Base-by-base conservation (phyloP, 2,113 vertebrate genomes). In the Pyxicephalus adspersus region DNA sequence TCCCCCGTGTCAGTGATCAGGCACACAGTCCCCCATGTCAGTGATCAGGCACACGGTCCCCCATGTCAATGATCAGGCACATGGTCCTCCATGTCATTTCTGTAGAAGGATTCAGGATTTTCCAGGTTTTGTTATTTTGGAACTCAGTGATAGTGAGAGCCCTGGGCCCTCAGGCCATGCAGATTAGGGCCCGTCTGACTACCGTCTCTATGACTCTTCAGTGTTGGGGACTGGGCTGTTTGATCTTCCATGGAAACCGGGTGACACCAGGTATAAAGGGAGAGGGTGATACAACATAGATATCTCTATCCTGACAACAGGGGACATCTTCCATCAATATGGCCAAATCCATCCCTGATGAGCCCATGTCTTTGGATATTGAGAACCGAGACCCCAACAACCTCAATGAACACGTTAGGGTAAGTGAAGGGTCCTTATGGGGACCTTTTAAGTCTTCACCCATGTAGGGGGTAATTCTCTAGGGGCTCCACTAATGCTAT, bases 391-490 rank as follows among this genome's bases (percentile, higher is more conserved):
- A 78, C 81, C 81, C 81, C 45, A 70, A 68, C 18, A 78, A 60
- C 50, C 57, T 83, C 52, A 83, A 83, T 50, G 74, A 83, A 28
- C 81, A 83, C 5, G 81, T 83, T 1, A 25, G 64, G 75, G 81
- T 83, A 54, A 67, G 81, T 67, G n/a, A 5, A 19, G 50, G 6
- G 1, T 45, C 61, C 16, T 52, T 34, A 3, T 20, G 38, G 22
- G 19, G 61, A 9, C 8, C 38, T 9, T 9, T 4, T 38, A 13
- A 13, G 38, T 11, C 9, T 45, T 45, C 31, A 3, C 6, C 31
- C 31, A 6, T 34, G 11, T 45, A n/a, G 6, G 6, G 38, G 38
- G 38, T 13, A 8, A 22, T 58, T 58, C n/a, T 58, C 57, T 23
- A 58, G 1, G n/a, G 22, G 1, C 57, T 58, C 57, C 38, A 13